Base-by-base conservation (phyloP, 2,113 vertebrate species). In the Chaenogobius annularis region DNA sequence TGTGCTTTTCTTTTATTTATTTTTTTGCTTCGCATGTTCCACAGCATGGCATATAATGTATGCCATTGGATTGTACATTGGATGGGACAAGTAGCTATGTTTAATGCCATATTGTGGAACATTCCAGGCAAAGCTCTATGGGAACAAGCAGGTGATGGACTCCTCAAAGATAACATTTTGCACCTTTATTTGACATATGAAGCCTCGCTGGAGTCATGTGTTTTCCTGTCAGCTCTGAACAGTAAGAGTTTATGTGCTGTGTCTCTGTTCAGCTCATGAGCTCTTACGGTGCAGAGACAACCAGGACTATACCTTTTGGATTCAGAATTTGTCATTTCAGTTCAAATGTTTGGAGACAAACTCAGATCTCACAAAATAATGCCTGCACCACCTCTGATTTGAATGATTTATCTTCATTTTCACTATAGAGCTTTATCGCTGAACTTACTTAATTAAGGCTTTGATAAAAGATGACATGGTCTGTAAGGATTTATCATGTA, bases 181-280 rank as follows among this genome's bases (percentile, higher is more conserved):
- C 4, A 31, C 26, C 26, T 31, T 31, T 31, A 31, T 31, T 31
- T 31, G 26, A 31, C 26, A 31, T 31, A 31, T 31, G 26, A 31
- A 31, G 26, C 26, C 26, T 31, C 4, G 26, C 26, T 40, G 37
- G 37, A 40, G 37, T 40, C 37, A 31, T 31, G 26, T 31, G 26
- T 31, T 63, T 22, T 48, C 77, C 79, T 86, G 77, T 88, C 83
- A 66, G 83, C 91, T 89, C 85, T 86, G 83, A 92, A 93, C 93
- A 93, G 91, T 92, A 94, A 93, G 91, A 93, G 91, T 93, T 93
- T 92, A 92, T 92, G 91, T 93, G 92, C 92, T 93, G 92, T 81
- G 72, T 70, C 78, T 66, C 58, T 72, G 31, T 86, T 61, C 91
- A 92, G 92, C 92, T 89, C 88, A 82, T 89, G 66, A 83, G 67